phyloP scores from a whole-genome alignment of 2,888 invertebrate species.

The Morinoia aosen region DNA sequence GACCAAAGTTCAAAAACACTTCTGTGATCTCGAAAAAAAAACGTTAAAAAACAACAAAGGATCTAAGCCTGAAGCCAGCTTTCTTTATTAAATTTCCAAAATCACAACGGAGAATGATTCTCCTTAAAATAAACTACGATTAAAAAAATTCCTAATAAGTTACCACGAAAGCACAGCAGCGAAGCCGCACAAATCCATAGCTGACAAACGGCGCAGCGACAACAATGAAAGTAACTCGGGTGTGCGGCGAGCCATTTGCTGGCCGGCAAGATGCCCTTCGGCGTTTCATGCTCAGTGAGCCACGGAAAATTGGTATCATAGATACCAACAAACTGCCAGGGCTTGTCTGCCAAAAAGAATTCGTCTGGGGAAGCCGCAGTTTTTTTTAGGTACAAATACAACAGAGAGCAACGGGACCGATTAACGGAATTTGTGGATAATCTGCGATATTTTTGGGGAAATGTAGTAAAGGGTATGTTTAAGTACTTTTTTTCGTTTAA shows the following conservation, averaged over 20 bases:
- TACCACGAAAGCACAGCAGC: too few species aligned
- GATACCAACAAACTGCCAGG: neutral
- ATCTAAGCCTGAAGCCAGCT: too few species aligned
- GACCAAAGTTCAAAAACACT: too few species aligned
- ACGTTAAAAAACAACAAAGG: too few species aligned
- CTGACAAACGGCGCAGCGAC: neutral
- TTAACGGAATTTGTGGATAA: neutral
- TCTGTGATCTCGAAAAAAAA: too few species aligned
- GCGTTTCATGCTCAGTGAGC: constrained; percentile 12
- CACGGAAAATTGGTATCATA: neutral
- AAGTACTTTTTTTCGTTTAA: too few species aligned
- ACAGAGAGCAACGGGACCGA: neutral
- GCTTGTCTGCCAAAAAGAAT: neutral
- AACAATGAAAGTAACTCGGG: neutral
- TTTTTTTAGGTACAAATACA: neutral
- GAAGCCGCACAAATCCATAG: too few species aligned
- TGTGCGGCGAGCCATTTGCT: neutral
- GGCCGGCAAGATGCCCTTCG: neutral
- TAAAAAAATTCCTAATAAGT: too few species aligned
- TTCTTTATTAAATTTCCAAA: too few species aligned
- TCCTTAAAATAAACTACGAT: too few species aligned
- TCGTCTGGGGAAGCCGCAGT: neutral
- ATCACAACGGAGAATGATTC: too few species aligned
- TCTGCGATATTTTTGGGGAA: neutral
- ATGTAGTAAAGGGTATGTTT: too few species aligned